phyloP scores from a whole-genome alignment of 2,888 invertebrate genomes.

The Brassicogethes aeneus region DNA sequence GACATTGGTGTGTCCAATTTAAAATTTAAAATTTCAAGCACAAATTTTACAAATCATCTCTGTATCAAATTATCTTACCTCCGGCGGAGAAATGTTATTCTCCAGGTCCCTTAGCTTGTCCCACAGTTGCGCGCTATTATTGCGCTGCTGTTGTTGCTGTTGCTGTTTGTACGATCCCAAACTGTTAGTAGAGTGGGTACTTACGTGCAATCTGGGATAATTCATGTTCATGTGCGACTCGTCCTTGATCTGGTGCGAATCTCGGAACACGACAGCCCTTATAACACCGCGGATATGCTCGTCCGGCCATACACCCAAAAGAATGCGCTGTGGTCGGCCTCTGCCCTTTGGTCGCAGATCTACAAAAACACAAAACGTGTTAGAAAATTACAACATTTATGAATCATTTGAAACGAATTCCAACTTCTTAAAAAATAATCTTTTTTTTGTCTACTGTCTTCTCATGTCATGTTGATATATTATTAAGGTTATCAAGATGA shows the following conservation, averaged over 20 bases:
- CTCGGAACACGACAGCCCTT: slow-evolving; percentile 85
- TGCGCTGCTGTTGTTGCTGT: too few species aligned
- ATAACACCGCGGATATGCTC: slow-evolving; percentile 90
- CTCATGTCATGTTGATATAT: too few species aligned
- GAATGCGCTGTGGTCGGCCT: slow-evolving; percentile 82
- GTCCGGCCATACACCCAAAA: slow-evolving; percentile 88
- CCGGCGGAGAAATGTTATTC: neutral
- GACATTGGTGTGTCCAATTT: too few species aligned
- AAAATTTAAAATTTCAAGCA: too few species aligned
- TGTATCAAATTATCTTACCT: too few species aligned
- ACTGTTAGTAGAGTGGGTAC: slow-evolving; percentile 21
- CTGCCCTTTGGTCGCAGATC: slow-evolving; percentile 87
- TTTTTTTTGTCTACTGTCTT: neutral
- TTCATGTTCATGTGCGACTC: slow-evolving; percentile 53
- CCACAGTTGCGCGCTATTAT: slow-evolving; percentile 3
- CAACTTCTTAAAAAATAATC: neutral
- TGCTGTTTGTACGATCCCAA: neutral
- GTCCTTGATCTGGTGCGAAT: slow-evolving; percentile 74
- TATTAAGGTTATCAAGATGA: too few species aligned
- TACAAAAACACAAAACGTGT: slow-evolving; percentile 45
- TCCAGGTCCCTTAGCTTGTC: neutral
- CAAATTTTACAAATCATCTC: too few species aligned
- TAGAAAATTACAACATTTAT: slow-evolving; percentile 7
- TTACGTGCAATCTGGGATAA: slow-evolving; percentile 54
- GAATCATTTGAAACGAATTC: neutral